Base-by-base conservation (phyloP, 2,888 invertebrate genomes). In the Noctua pronuba region DNA sequence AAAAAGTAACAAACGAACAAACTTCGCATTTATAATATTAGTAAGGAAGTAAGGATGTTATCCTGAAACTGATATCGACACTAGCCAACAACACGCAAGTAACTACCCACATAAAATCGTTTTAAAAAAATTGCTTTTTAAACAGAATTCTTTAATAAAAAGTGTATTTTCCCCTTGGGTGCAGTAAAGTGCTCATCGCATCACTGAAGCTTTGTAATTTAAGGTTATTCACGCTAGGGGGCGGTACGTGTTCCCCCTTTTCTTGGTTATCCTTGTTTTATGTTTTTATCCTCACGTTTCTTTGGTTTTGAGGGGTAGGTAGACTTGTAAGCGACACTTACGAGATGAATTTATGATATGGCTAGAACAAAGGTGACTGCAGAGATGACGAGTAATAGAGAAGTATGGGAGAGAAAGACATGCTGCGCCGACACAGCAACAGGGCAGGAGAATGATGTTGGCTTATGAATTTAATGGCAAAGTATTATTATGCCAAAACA, bases 191-290 rank as follows among this genome's bases (percentile, higher is more conserved):
- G 67, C 75, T 83, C 81, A 85, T 77, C 62, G 75, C 73, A 73
- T 83, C 74, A 76, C 35, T 68, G 76, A 16, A 52, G 68, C 58
- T 85, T 72, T 41, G 62, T 66, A 81, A 85, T 81, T 65, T 85
- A 86, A 76, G 74, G 65, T 65, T 69, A 79, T 79, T 80, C 80
- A 71, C 71, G 68, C 60, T 60, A 77, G 73, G 81, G 80, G 77
- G 74, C 71, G 67, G 18, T 73, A 68, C 73, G 71, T 70, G 62
- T 35, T 66, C 62, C 31, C 38, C 18, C 28, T 49, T 69, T 73
- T 35, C 49, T 38, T 49, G 18, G 62, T 38, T 18, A 70, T 64
- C 8, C 52, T 38, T 62, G 41, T 62, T 76, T 77, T 60, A 65
- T 46, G 46, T 38, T 38, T 67, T 72, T 64, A 70, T 60, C 24